Conservation (phyloP, 1,140 invertebrate species). For the Megalonaias nervosa region DNA sequence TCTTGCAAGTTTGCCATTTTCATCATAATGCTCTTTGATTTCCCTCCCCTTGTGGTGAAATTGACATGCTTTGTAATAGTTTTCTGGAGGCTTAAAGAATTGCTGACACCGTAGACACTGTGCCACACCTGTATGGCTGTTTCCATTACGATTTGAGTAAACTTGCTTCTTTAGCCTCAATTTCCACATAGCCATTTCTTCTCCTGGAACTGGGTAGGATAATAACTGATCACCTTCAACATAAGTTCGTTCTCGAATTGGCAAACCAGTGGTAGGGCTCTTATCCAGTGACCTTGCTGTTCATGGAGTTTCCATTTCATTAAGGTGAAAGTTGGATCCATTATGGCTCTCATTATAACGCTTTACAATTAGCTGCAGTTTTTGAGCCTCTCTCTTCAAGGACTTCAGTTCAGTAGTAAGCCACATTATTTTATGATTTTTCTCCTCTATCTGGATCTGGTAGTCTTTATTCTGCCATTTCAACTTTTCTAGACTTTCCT, state of each 20-base stretch:
- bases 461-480: conserved; percentile 30
- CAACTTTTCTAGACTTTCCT: conserved; percentile 20
- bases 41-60: conserved; percentile 56
- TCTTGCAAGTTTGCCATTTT: conserved; percentile 44
- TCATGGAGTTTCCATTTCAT: conserved; percentile 24
- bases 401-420: conserved; percentile 40
- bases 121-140: conserved; percentile 26
- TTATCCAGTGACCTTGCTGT: neutral
- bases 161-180: conserved; percentile 32
- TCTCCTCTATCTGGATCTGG: conserved; percentile 12
- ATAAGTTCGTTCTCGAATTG: conserved; percentile 40
- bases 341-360: conserved; percentile 50
- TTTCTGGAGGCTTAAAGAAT: conserved; percentile 51
- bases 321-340: conserved; percentile 46
- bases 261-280: neutral
- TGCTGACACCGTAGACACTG: conserved; percentile 64
- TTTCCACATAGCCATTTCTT: conserved; percentile 42
- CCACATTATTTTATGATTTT: conserved; percentile 37
- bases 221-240: conserved; percentile 47
- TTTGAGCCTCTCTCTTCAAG: conserved; percentile 37
- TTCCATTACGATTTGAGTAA: conserved; percentile 23
- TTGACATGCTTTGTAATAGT: conserved; percentile 50
- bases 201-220: conserved; percentile 28
- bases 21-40: conserved; percentile 51
- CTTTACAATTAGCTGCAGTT: conserved; percentile 40